These are phyloP conservation scores for Parambassis ranga DNA, from an alignment of 2,797 vertebrate genomes.

Conservation along the genomic window DNA sequence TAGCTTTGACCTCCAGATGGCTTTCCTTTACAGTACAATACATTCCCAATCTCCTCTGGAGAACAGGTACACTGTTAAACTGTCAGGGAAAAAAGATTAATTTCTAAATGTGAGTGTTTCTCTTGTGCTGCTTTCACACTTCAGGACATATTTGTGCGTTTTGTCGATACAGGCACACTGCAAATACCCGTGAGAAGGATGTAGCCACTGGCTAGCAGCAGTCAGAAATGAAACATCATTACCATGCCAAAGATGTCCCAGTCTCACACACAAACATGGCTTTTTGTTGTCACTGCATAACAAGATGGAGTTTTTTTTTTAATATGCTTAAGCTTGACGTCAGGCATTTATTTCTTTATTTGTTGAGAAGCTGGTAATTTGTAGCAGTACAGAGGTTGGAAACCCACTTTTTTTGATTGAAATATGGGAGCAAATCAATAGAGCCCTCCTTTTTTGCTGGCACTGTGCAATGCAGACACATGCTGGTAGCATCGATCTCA, in stretches of 20 bases:
- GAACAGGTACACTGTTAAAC: background rate
- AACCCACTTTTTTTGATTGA: constrained; percentile 61
- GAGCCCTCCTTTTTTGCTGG: constrained; percentile 58
- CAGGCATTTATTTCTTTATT: constrained; percentile 29
- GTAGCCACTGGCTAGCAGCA: constrained; percentile 38
- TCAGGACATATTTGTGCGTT: constrained; percentile 33
- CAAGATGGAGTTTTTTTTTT: constrained; percentile 9
- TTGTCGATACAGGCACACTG: constrained; percentile 7
- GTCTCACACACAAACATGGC: constrained; percentile 10
- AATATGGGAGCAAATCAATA: constrained; percentile 72
- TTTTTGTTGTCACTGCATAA: constrained; percentile 32
- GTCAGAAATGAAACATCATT: constrained; percentile 39
- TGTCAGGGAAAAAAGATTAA: background rate
- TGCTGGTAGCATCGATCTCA: constrained; percentile 74
- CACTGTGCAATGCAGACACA: constrained; percentile 64
- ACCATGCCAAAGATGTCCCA: constrained; percentile 37
- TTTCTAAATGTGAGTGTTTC: constrained; percentile 30
- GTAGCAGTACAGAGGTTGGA: constrained; percentile 27
- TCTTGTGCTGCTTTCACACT: constrained; percentile 11
- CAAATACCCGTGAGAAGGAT: constrained; percentile 49
- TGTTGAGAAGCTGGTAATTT: constrained; percentile 36
- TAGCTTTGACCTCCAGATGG: constrained; percentile 51
- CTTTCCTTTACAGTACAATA: constrained; percentile 24
- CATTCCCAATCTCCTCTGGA: constrained; percentile 1
- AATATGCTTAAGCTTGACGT: constrained; percentile 31